Base-by-base conservation (phyloP, 2,797 vertebrate genomes). In the Xenentodon cancila region DNA sequence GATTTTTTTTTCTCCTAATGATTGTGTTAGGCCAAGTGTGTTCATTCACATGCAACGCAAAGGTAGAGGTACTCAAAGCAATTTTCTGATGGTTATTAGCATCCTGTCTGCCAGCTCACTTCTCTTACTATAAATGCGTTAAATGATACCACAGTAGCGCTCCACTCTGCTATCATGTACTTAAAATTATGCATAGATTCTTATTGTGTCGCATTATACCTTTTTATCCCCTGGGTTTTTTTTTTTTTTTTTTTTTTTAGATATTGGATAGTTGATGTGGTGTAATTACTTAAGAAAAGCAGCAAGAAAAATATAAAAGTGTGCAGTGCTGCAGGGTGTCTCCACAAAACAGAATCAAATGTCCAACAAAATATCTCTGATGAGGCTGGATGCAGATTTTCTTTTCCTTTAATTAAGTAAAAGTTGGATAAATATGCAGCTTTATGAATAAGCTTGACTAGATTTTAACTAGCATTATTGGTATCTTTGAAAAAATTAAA, bases 161-260 rank as follows among this genome's bases (percentile, higher is more conserved):
- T 82, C 68, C 61, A 70, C 56, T 54, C 22, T 25, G 73, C 71
- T 47, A 56, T 73, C 58, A 32, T 56, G 53, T 30, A 43, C 72
- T 71, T 83, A 80, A 89, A 56, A 85, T 91, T 88, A 88, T 91
- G 89, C 86, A 89, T 88, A 54, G 84, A 83, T 73, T 83, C 76
- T 63, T 79, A 82, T 88, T 86, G 86, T 87, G 75, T 53, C 66
- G 51, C 74, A 75, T 89, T 84, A 81, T 73, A 77, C 59, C 43
- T 15, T 76, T 84, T 84, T 75, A 70, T 53, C 19, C 59, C 46
- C 63, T n/a, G n/a, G n/a, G n/a, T n/a, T n/a, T n/a, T n/a, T n/a
- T 79, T 75, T 80, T 77, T 86, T 83, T 47, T 65, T 64, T 30
- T 30, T 5, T 5, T 30, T 30, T 30, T 30, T 30, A 30, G 88